Evolutionary conservation across 2,888 invertebrate genomes (phyloP).

Genomic region (Fabriciana adippe): DNA sequence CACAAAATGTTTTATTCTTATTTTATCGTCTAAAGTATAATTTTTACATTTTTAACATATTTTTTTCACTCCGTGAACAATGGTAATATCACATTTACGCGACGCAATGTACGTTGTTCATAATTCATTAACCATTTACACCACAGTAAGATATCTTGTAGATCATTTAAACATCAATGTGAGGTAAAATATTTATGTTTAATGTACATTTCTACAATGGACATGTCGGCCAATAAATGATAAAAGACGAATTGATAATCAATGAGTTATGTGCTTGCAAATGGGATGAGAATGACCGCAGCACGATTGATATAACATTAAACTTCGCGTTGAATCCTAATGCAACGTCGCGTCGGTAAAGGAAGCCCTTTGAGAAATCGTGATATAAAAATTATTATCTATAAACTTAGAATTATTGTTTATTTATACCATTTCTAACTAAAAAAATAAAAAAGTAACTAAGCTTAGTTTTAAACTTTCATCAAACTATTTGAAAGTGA

Average conservation of each 20-base stretch:
- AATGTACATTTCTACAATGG: slow-evolving; percentile 14
- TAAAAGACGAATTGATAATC: slow-evolving; percentile 50
- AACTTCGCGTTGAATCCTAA: slow-evolving; percentile 34
- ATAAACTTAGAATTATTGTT: background rate
- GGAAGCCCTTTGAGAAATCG: slow-evolving; percentile 9
- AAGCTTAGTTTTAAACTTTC: too few species aligned
- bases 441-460: too few species aligned
- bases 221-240: slow-evolving; percentile 52
- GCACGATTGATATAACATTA: slow-evolving; percentile 40
- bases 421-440: background rate
- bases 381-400: slow-evolving; percentile 5
- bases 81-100: background rate
- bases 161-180: slow-evolving; percentile 8
- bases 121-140: slow-evolving; percentile 7
- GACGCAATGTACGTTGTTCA: slow-evolving; percentile 1
- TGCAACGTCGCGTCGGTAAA: slow-evolving; percentile 10
- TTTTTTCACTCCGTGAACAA: background rate
- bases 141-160: background rate
- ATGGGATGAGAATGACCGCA: slow-evolving; percentile 52
- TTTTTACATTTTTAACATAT: background rate
- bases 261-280: slow-evolving; percentile 63
- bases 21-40: too few species aligned
- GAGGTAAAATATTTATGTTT: slow-evolving; percentile 6
- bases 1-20: too few species aligned
- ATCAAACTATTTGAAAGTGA: too few species aligned